Percentiles rank a stretch among this genome's conserved stretches.
phyloP scores from a whole-genome alignment of 53 echinoderm and acorn worm species.

The Stichopus horrens region DNA sequence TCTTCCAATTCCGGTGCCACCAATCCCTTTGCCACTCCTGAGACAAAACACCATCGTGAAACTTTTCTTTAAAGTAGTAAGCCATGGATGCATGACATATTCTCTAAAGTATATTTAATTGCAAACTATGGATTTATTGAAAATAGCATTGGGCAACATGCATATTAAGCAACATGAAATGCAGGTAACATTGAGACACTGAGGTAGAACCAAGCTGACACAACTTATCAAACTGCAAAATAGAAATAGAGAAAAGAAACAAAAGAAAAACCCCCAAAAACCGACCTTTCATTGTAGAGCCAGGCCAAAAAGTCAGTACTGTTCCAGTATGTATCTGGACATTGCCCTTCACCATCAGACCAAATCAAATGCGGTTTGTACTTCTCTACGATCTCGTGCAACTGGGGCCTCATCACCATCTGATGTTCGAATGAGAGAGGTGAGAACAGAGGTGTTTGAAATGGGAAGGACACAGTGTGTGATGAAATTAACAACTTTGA shows the following conservation, averaged over 20 bases:
- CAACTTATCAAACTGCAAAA: too few species aligned
- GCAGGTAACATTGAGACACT: neutral
- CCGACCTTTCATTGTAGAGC: slow-evolving; percentile 85
- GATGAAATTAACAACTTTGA: too few species aligned
- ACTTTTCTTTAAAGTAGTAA: too few species aligned
- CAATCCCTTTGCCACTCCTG: too few species aligned
- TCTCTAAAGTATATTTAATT: too few species aligned
- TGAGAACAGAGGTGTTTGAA: neutral
- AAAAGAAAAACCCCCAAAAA: neutral
- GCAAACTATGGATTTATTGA: too few species aligned
- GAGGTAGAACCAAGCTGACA: neutral
- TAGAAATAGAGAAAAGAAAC: too few species aligned
- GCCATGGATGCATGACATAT: too few species aligned
- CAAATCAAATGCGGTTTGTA: slow-evolving; percentile 58
- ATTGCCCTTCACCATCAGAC: slow-evolving; percentile 74
- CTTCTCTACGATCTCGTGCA: slow-evolving; percentile 53
- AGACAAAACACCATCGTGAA: too few species aligned
- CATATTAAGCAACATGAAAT: neutral
- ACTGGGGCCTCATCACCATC: slow-evolving; percentile 61
- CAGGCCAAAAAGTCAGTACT: slow-evolving; percentile 82
- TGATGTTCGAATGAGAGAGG: neutral
- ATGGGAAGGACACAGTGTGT: too few species aligned
- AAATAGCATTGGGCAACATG: neutral
- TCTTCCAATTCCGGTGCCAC: too few species aligned
- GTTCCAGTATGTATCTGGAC: slow-evolving; percentile 71